Conservation (phyloP, 2,888 invertebrate species). For the Julus scandinavius region DNA sequence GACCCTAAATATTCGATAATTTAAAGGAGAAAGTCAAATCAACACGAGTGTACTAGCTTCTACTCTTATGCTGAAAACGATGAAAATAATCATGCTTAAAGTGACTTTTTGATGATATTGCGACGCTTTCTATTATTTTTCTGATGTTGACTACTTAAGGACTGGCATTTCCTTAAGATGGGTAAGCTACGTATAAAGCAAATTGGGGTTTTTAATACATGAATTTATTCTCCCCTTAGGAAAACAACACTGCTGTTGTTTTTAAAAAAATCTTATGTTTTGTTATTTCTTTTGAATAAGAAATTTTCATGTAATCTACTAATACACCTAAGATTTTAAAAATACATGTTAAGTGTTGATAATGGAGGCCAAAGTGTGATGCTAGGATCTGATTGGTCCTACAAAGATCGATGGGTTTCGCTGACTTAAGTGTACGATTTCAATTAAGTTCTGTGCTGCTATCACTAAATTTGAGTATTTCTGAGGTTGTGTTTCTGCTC, state of each 20-base stretch:
- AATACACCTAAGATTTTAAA: neutral
- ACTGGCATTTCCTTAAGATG: no score
- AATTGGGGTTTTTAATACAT: no score
- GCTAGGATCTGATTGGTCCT: neutral
- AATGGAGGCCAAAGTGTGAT: neutral
- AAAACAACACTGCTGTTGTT: no score
- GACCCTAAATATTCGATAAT: conserved; percentile 18
- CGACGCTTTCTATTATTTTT: no score
- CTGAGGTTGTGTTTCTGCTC: conserved; percentile 11
- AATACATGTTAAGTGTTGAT: neutral
- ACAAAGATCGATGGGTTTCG: neutral
- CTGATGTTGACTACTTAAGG: no score
- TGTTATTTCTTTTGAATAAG: no score
- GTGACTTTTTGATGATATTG: no score
- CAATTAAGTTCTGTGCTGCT: neutral
- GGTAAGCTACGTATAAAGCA: no score
- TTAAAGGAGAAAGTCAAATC: conserved; percentile 18
- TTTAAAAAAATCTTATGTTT: no score
- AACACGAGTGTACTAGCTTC: neutral
- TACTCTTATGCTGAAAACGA: neutral
- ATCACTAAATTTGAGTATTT: neutral
- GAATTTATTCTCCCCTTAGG: no score
- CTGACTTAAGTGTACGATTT: conserved; percentile 9
- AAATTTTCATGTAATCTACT: no score
- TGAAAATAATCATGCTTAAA: neutral